Conservation (phyloP, 92 coral and sea anemone genomes). For the Zoanthus solanderi region DNA sequence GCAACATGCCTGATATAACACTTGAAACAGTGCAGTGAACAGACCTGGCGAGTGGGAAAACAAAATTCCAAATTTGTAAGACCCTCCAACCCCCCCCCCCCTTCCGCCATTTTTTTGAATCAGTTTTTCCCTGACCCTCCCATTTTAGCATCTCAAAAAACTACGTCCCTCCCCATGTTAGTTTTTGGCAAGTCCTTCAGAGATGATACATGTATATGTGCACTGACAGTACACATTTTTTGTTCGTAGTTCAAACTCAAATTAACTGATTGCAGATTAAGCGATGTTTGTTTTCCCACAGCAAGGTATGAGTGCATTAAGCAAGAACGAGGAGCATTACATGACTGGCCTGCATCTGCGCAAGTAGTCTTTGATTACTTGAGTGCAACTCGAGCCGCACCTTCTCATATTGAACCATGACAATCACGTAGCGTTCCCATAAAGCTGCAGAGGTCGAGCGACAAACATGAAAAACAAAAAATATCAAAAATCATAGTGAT, state of each 20-base stretch:
- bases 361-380: constrained; percentile 96
- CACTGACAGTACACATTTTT: not conserved
- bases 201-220: not conserved
- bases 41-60: not conserved
- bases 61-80: not conserved
- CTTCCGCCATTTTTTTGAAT: no score
- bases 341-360: constrained; percentile 98
- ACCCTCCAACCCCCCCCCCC: not conserved
- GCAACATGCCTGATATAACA: constrained; percentile 33
- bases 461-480: constrained; percentile 23
- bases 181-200: not conserved
- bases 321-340: constrained; percentile 69
- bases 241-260: not conserved
- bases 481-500: not conserved
- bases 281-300: constrained; percentile 14
- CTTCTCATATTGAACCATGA: constrained; percentile 94
- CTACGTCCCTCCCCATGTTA: no score
- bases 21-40: constrained; percentile 39
- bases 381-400: constrained; percentile 99
- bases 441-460: constrained; percentile 66
- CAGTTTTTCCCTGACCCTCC: no score
- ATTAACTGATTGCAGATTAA: not conserved
- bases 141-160: no score
- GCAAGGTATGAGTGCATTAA: constrained; percentile 22
- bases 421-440: constrained; percentile 91